A percentile compares a stretch with the other conserved stretches of the same genome.
These are phyloP conservation scores for Zapus hudsonius DNA, from an alignment of 2,113 vertebrate genomes.

Conservation along the genomic window DNA sequence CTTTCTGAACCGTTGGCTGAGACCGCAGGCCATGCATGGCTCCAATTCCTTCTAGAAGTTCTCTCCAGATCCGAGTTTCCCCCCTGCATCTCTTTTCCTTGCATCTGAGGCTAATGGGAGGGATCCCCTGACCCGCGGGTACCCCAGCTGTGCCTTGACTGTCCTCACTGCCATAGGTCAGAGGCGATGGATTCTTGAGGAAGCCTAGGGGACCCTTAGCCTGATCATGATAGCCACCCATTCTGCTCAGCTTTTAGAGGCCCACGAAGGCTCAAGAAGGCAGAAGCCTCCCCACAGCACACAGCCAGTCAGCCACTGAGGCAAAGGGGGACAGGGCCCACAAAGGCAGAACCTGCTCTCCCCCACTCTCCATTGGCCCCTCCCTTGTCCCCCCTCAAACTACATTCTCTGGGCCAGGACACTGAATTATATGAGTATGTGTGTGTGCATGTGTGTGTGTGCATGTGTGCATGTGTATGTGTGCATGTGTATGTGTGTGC, in stretches of 20 bases:
- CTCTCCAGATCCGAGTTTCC: background rate
- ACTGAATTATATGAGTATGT: background rate
- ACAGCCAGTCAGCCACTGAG: background rate
- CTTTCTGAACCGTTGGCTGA: background rate
- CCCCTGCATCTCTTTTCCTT: background rate
- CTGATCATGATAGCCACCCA: no score
- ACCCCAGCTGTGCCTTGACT: background rate
- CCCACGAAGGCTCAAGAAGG: background rate
- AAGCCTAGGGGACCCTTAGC: slow-evolving; percentile 8
- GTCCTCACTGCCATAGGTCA: background rate
- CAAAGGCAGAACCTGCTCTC: no score
- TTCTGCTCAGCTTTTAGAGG: background rate
- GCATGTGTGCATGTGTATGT: no score
- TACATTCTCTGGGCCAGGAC: background rate
- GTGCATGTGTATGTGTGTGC: no score
- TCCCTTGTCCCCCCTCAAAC: no score
- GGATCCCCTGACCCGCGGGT: background rate
- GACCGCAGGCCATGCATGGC: background rate
- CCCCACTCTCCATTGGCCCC: background rate
- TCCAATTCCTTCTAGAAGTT: slow-evolving; percentile 31
- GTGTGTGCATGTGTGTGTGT: no score
- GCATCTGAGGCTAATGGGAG: background rate
- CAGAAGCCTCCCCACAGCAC: no score
- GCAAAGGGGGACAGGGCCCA: background rate
- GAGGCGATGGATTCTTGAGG: background rate